Evolutionary conservation across 2,113 vertebrate species (phyloP), one percentile per base, ranked within the genome.

Genomic region (Apteryx mantelli): DNA sequence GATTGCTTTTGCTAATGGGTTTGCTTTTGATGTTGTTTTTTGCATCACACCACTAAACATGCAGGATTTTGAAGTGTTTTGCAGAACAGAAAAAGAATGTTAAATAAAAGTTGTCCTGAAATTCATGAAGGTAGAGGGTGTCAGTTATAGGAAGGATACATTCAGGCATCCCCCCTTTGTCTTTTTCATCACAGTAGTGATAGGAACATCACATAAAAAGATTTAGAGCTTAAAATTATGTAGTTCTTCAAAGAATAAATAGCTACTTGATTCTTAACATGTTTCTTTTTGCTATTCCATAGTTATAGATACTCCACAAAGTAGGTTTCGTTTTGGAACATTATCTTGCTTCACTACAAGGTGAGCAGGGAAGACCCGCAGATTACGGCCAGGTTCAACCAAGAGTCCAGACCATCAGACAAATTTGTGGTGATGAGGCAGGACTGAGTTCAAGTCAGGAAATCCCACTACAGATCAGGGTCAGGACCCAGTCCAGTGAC

Each of bases 1-100:
- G 85, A 95, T 95, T 96, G 96, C 87, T 91, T 95, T 93, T 93
- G 87, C 85, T 97, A 95, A 97, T 95, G 82, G 79, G 11, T 90
- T 96, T 89, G 55, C 60, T 94, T 97, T 91, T 95, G 79, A 83
- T 93, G 79, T 71, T 91, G 63, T 40, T 83, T 83, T 85, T 85
- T 77, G 9, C 89, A 71, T 86, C 64, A 71, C n/a, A 28, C 75
- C 79, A 46, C 63, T 89, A 83, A 82, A 95, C 21, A 81, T n/a
- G 74, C 46, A 78, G 38, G 50, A 74, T 89, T 96, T 69, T 85
- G 75, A 87, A 91, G 78, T 50, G 88, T 82, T 95, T 91, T 89
- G 40, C 58, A 88, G 93, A 88, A 81, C 36, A 87, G 32, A n/a
- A 74, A 36, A 85, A 80, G 15, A 56, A 22, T 21, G 13, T 66